phyloP scores from a whole-genome alignment of 2,797 vertebrate genomes.

The Micropoecilia bifurca region DNA sequence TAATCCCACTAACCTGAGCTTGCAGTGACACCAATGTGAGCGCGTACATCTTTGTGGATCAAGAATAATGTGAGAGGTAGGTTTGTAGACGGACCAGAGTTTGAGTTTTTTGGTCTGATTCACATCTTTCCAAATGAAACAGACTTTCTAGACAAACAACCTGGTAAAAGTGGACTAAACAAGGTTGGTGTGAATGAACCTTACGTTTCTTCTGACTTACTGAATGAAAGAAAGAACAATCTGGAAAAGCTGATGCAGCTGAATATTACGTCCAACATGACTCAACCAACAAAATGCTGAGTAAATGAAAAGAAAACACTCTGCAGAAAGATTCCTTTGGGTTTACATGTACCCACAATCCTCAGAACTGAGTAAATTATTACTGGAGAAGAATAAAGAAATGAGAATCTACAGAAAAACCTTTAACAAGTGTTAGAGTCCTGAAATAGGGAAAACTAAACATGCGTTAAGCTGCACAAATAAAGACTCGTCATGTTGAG shows the following conservation, averaged over 20 bases:
- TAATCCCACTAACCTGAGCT: no score
- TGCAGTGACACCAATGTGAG: no score
- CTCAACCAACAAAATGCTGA: not conserved
- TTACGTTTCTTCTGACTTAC: not conserved
- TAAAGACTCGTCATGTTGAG: constrained; percentile 41
- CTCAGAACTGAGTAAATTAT: not conserved
- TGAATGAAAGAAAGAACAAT: not conserved
- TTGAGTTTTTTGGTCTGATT: no score
- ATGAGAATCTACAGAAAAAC: not conserved
- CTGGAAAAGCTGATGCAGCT: not conserved
- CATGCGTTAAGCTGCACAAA: constrained; percentile 34
- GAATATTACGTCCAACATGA: not conserved
- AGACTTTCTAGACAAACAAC: no score
- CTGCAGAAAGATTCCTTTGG: not conserved
- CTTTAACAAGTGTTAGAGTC: not conserved
- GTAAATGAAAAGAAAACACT: not conserved
- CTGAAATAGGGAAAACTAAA: constrained; percentile 22
- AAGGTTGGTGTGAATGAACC: no score
- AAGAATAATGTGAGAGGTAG: no score
- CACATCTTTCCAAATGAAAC: no score
- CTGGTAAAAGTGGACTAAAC: no score
- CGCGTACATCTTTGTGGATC: no score
- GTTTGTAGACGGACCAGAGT: no score
- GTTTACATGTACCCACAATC: no score
- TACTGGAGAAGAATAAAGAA: constrained; percentile 1